Base-by-base conservation (phyloP, 2,113 vertebrate species). In the Meriones unguiculatus region DNA sequence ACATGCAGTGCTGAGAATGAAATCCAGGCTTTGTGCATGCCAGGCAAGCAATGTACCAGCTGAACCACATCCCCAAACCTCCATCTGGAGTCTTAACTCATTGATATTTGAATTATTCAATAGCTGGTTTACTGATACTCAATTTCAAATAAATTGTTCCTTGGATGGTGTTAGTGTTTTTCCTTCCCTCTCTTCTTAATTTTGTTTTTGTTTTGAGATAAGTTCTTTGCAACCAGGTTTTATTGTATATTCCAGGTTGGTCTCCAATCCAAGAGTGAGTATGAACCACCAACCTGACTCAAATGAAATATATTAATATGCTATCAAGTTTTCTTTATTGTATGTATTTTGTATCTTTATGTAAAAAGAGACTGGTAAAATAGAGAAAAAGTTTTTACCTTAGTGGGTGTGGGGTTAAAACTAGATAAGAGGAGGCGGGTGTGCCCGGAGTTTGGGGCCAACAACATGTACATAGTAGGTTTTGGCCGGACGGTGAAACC, bases 41-140 rank as follows among this genome's bases (percentile, higher is more conserved):
- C 30, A 80, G 46, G 50, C 77, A 80, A 54, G 50, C 50, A 54
- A 9, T 54, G 30, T 80, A 18, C 17, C 17, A 80, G 77, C 28
- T 54, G 77, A 80, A 30, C 30, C 50, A 35, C 30, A 80, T 80
- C 50, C 50, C 50, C 30, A 80, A 52, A 30, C 77, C 30, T 54
- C 77, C 77, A 35, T 54, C 50, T 54, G 77, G 77, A 80, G 50
- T 35, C 50, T 46, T 20, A 20, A 96, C 46, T 70, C 38, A 70
- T 85, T 95, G 92, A 80, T 92, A n/a, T 52, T 84, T 97, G 85
- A 96, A 92, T 97, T 96, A 94, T 95, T 96, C 28, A 96, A 28
- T 92, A 75, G 57, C 35, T 97, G 76, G 41, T 70, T 92, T 92
- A 93, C 80, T 46, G 89, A 87, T 94, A 90, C 75, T 95, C 41